These are phyloP conservation scores for Sebastes cheni DNA, from an alignment of 2,797 vertebrate genomes.

Conservation along the genomic window DNA sequence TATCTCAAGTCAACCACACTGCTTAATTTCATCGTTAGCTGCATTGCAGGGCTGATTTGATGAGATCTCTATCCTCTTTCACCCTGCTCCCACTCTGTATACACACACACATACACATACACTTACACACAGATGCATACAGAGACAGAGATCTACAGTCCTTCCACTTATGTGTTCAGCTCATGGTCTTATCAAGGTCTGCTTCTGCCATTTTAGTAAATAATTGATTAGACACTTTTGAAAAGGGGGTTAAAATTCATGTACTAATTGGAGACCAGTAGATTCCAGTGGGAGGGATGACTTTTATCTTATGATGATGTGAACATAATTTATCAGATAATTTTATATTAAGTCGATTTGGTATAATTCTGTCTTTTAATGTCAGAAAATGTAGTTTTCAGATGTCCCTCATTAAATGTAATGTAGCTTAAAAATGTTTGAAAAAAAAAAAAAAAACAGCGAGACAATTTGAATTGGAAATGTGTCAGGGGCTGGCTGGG, in stretches of 20 bases:
- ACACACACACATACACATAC: neutral
- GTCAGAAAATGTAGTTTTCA: slow-evolving; percentile 86
- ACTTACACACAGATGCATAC: slow-evolving; percentile 29
- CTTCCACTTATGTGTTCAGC: slow-evolving; percentile 82
- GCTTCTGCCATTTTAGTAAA: slow-evolving; percentile 85
- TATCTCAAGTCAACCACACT: slow-evolving; percentile 65
- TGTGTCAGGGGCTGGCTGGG: slow-evolving; percentile 73
- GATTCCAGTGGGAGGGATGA: slow-evolving; percentile 84
- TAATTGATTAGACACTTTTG: slow-evolving; percentile 89
- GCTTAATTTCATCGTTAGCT: slow-evolving; percentile 74
- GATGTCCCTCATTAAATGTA: slow-evolving; percentile 89
- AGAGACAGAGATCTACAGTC: slow-evolving; percentile 61
- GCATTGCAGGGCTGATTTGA: slow-evolving; percentile 62
- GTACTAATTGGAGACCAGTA: slow-evolving; percentile 87
- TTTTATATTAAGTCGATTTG: slow-evolving; percentile 88
- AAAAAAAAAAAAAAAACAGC: slow-evolving; percentile 71
- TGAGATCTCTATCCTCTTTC: slow-evolving; percentile 60
- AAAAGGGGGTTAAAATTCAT: slow-evolving; percentile 84
- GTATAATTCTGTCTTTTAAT: slow-evolving; percentile 87
- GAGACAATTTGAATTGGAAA: slow-evolving; percentile 84
- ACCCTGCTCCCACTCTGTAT: slow-evolving; percentile 12
- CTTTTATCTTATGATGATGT: slow-evolving; percentile 90
- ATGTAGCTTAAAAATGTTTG: slow-evolving; percentile 85
- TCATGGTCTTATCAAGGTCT: slow-evolving; percentile 85
- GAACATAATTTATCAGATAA: slow-evolving; percentile 89